A percentile compares a stretch with the other conserved stretches of the same genome.
These are phyloP conservation scores for Drosophila bocqueti DNA, from an alignment of 1,140 invertebrate species.

Conservation along the genomic window DNA sequence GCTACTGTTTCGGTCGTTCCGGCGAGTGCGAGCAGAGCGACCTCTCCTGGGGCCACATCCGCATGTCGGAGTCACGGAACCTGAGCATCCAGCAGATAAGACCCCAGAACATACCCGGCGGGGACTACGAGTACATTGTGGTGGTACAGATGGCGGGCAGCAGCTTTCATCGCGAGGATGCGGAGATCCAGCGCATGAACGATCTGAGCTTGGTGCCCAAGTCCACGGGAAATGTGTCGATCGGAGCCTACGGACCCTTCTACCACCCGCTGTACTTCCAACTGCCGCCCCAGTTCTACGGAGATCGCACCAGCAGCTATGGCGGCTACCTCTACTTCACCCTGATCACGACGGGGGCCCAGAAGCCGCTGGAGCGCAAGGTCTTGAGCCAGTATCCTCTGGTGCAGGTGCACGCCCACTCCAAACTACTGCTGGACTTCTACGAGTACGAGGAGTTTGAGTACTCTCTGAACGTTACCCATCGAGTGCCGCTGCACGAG, in stretches of 20 bases:
- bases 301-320: constrained; percentile 96
- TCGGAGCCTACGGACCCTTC: constrained; percentile 88
- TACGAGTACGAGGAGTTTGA: constrained; percentile 86
- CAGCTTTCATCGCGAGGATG: constrained; percentile 69
- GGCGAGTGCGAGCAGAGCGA: constrained; percentile 91
- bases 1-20: constrained; percentile 95
- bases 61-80: constrained; percentile 87
- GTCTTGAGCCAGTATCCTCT: constrained; percentile 89
- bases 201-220: constrained; percentile 85
- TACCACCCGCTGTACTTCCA: constrained; percentile 94
- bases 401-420: constrained; percentile 93
- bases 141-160: constrained; percentile 76
- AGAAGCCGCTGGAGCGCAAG: constrained; percentile 87
- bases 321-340: constrained; percentile 95
- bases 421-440: constrained; percentile 91
- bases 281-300: constrained; percentile 92
- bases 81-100: constrained; percentile 86
- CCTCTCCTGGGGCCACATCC: constrained; percentile 91
- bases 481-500: constrained; percentile 86
- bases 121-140: constrained; percentile 83
- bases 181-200: constrained; percentile 84
- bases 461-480: constrained; percentile 74
- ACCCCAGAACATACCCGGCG: constrained; percentile 58
- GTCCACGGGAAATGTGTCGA: constrained; percentile 87
- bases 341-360: constrained; percentile 88